phyloP scores from a whole-genome alignment of 1,140 invertebrate species.

The Chironomus tepperi region DNA sequence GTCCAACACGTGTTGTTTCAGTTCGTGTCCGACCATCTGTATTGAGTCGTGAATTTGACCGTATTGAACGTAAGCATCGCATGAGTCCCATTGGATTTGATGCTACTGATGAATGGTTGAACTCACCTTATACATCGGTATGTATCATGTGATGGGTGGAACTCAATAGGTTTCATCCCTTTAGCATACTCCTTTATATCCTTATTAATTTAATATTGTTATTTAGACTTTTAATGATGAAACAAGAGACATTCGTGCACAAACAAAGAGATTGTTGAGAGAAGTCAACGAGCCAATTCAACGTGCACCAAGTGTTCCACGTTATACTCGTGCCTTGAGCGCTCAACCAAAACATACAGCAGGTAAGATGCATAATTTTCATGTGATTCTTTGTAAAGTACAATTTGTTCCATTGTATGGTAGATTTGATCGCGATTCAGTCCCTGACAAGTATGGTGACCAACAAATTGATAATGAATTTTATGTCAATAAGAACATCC shows the following conservation, averaged over 20 bases:
- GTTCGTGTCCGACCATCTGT: slow-evolving; percentile 57
- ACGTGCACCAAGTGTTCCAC: slow-evolving; percentile 49
- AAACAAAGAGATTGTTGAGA: slow-evolving; percentile 61
- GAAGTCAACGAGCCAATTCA: slow-evolving; percentile 63
- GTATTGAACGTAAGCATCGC: slow-evolving; percentile 55
- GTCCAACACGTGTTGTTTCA: slow-evolving; percentile 50
- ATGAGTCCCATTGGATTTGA: slow-evolving; percentile 54
- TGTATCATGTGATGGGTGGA: slow-evolving; percentile 32
- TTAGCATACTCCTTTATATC: not conserved
- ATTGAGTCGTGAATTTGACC: slow-evolving; percentile 58
- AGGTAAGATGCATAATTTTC: not conserved
- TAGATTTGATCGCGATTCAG: not conserved
- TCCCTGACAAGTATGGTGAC: not conserved
- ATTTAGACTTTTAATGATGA: slow-evolving; percentile 70
- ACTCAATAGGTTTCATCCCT: not conserved
- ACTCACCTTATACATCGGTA: slow-evolving; percentile 62
- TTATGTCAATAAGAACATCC: slow-evolving; percentile 16
- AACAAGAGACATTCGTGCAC: slow-evolving; percentile 62
- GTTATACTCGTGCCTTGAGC: slow-evolving; percentile 33
- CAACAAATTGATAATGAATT: slow-evolving; percentile 1
- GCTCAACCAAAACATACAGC: slow-evolving; percentile 25
- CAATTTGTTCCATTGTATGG: not conserved
- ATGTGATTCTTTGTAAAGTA: not conserved
- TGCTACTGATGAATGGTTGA: slow-evolving; percentile 62
- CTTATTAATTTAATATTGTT: not conserved